A percentile compares a stretch with the other conserved stretches of the same genome.
Evolutionary conservation across 2,888 invertebrate genomes (phyloP).

Genomic region (Lingula anatina): DNA sequence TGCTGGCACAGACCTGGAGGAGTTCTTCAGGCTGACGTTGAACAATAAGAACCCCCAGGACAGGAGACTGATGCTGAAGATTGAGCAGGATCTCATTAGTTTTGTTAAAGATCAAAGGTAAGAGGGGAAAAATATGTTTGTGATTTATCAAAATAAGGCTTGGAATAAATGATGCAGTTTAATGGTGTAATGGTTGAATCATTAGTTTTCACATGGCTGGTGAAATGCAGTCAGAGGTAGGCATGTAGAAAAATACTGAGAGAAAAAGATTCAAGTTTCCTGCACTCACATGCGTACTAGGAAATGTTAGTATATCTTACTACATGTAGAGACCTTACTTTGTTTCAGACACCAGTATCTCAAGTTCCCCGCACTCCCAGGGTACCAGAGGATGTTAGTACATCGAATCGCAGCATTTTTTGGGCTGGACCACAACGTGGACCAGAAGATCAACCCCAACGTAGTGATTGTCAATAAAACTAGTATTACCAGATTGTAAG

Average conservation of each 20-base stretch:
- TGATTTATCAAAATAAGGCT: too few relatives aligned
- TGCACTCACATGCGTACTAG: too few relatives aligned
- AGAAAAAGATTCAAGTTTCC: too few relatives aligned
- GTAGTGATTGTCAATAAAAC: slow-evolving; percentile 71
- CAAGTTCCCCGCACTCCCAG: slow-evolving; percentile 87
- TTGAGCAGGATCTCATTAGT: slow-evolving; percentile 80
- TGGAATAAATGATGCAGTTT: too few relatives aligned
- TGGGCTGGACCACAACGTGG: slow-evolving; percentile 90
- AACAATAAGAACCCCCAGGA: slow-evolving; percentile 89
- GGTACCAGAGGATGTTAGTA: slow-evolving; percentile 93
- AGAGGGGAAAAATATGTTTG: too few relatives aligned
- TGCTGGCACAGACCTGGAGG: slow-evolving; percentile 74
- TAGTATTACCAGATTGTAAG: slow-evolving; percentile 60
- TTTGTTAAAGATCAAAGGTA: slow-evolving; percentile 79
- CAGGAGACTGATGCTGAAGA: slow-evolving; percentile 74
- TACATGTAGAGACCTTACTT: too few relatives aligned
- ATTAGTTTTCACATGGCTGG: too few relatives aligned
- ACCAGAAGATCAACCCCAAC: slow-evolving; percentile 74
- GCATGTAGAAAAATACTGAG: too few relatives aligned
- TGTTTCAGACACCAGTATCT: slow-evolving; percentile 58
- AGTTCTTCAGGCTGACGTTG: slow-evolving; percentile 83
- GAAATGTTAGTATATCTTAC: too few relatives aligned
- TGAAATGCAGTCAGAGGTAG: too few relatives aligned
- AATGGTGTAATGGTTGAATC: too few relatives aligned
- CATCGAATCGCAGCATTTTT: slow-evolving; percentile 91